Evolutionary conservation across 1,140 invertebrate species (phyloP).

Genomic region (Drosophila miranda): DNA sequence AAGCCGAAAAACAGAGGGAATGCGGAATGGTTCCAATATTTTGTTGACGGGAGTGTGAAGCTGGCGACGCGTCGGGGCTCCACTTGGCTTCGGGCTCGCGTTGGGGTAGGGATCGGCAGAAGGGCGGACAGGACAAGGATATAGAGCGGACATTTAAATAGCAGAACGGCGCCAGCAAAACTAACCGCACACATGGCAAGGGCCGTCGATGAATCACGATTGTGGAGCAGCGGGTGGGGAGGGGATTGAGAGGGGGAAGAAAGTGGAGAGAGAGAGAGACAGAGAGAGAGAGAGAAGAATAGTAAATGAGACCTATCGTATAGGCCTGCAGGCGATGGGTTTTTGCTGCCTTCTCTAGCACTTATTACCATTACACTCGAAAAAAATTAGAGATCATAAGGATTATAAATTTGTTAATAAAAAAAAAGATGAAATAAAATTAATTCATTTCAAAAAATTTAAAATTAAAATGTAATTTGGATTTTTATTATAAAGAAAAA

Average conservation of each 20-base stretch:
- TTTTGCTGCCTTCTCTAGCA: neutral
- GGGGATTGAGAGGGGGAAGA: slow-evolving; percentile 17
- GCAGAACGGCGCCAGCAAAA: slow-evolving; percentile 70
- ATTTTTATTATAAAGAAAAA: no score
- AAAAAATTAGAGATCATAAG: neutral
- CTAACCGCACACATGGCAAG: slow-evolving; percentile 54
- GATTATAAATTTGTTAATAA: no score
- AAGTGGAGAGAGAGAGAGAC: slow-evolving; percentile 10
- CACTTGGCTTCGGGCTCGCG: neutral
- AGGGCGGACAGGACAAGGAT: slow-evolving; percentile 62
- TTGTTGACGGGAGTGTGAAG: slow-evolving; percentile 46
- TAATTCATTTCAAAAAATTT: no score
- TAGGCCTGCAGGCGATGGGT: slow-evolving; percentile 19
- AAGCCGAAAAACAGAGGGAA: slow-evolving; percentile 28
- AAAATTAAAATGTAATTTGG: no score
- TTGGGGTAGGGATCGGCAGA: neutral
- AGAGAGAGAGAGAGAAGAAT: slow-evolving; percentile 11
- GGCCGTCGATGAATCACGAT: slow-evolving; percentile 44
- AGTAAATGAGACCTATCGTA: no score
- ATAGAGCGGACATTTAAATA: slow-evolving; percentile 70
- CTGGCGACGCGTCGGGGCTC: slow-evolving; percentile 57
- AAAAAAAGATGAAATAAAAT: no score
- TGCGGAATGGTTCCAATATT: slow-evolving; percentile 13
- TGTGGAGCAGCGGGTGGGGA: slow-evolving; percentile 16
- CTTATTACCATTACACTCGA: slow-evolving; percentile 1